Base-by-base conservation (phyloP, 37 sponge, comb jelly and placozoan genomes). In the Beroe forskalii region DNA sequence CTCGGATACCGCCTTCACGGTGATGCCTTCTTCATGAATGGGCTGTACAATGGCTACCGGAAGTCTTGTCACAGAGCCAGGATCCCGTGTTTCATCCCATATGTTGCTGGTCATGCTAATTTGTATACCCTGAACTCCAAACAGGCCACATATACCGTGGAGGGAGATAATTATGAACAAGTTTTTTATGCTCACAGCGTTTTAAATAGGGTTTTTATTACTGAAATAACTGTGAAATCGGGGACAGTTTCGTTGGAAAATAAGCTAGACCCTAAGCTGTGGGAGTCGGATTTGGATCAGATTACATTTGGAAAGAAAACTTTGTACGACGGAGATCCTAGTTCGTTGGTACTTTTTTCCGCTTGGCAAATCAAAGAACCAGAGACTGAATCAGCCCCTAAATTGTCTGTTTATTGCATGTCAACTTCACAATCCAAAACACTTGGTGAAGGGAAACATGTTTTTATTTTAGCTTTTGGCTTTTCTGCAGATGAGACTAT, bases 21-120 rank as follows among this genome's bases (percentile, higher is more conserved):
- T 80, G 60, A 80, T 17, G 33, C 86, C 14, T 43, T 80, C 40
- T 37, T 41, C 33, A 80, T 80, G 60, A 80, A 80, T 25, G 86
- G 86, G 14, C 60, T 80, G 31, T 80, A 80, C 30, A 80, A 80
- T 80, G 86, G 86, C 1, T 37, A 80, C 28, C 40, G 38, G 3
- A 80, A 32, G 9, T 41, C 86, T 6, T 80, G 86, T 43, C 86
- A 80, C 25, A 32, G 86, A 43, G 86, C 86, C 17, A 80, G 86
- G 20, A 44, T 80, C 12, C 86, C 86, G 1, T 80, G 86, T 80
- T 37, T 37, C 40, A 2, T 72, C 40, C 86, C 86, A 6, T 80
- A 80, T 80, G 86, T 80, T 23, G 42, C 48, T 6, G 35, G 27
- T 38, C 44, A n/a, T 43, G 86, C 43, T 19, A n/a, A 27, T 23